Base-by-base conservation (phyloP, 2,888 invertebrate species). In the Acrocyrtus sp. region DNA sequence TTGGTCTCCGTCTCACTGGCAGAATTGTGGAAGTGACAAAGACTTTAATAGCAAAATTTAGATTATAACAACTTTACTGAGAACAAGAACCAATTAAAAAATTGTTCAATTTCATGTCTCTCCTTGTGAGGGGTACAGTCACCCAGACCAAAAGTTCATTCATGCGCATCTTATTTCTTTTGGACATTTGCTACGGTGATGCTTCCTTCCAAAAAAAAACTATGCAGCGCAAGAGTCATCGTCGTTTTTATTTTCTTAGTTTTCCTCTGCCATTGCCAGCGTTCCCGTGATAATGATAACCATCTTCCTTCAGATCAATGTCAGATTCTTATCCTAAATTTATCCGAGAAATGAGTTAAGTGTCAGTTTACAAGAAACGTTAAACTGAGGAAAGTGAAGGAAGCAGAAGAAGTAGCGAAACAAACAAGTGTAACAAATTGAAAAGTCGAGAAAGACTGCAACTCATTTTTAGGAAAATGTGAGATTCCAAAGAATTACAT, bases 341-440 rank as follows among this genome's bases (percentile, higher is more conserved):
- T 50, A 50, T 50, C 54, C 48, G 39, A 50, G 66, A 67, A 67
- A 67, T 67, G 57, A 58, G 67, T 50, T 47, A 43, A 58, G 67
- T 43, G 60, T 58, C 67, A 58, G 58, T 58, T 51, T 58, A 67
- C n/a, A n/a, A n/a, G n/a, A n/a, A 67, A 67, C 48, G 57, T 66
- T 47, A 66, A 66, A 56, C 29, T 57, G 66, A 48, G 39, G 50
- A 24, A 26, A 50, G 27, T 3, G 27, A n/a, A 43, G 48, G 15
- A 22, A 17, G 22, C 19, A 58, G 47, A 17, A 47, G 43, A 57
- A 57, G 48, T 43, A 67, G 58, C 68, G 60, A 27, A 34, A 68
- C 54, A 68, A 68, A 68, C 68, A 68, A 61, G 60, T 62, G 57
- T 34, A 70, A 70, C 62, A 24, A 70, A 65, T 47, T 48, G 54